Conservation (phyloP, 2,797 vertebrate genomes). For the Luscinia megarhynchos region DNA sequence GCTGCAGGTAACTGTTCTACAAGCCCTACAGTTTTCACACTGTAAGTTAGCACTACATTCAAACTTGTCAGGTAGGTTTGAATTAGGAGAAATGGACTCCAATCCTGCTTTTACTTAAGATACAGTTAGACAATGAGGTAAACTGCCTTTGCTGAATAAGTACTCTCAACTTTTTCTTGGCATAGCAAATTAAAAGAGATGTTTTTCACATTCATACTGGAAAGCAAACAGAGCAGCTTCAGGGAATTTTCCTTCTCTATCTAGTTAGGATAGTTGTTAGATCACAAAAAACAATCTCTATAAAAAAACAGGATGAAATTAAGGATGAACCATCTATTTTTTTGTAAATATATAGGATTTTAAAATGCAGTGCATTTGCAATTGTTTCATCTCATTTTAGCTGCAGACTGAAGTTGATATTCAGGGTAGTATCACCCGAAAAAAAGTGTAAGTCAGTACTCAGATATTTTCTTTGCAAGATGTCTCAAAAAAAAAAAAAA, state of each 20-base stretch:
- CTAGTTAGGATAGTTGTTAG: not conserved
- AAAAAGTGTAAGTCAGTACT: not conserved
- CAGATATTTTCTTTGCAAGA: not conserved
- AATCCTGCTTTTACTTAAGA: not conserved
- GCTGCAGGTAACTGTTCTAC: not conserved
- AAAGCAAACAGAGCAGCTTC: not conserved
- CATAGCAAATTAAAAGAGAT: not conserved
- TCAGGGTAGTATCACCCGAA: not conserved
- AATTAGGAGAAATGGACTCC: not conserved
- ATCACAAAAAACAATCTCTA: not conserved
- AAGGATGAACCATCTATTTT: not conserved
- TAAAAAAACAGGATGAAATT: not conserved
- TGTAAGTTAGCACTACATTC: not conserved
- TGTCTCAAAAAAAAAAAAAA: not conserved
- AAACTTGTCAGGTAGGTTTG: not conserved
- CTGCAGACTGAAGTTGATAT: not conserved
- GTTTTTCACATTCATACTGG: not conserved
- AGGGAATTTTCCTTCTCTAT: not conserved
- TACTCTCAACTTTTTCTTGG: not conserved
- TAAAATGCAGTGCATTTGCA: not conserved
- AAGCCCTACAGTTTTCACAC: not conserved
- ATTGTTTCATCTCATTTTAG: not conserved
- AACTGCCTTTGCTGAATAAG: not conserved
- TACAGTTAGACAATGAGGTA: not conserved
- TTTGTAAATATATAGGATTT: not conserved